Base-by-base conservation (phyloP, 35 echinoderm and acorn worm genomes). In the Strongylocentrotus purpuratus region DNA sequence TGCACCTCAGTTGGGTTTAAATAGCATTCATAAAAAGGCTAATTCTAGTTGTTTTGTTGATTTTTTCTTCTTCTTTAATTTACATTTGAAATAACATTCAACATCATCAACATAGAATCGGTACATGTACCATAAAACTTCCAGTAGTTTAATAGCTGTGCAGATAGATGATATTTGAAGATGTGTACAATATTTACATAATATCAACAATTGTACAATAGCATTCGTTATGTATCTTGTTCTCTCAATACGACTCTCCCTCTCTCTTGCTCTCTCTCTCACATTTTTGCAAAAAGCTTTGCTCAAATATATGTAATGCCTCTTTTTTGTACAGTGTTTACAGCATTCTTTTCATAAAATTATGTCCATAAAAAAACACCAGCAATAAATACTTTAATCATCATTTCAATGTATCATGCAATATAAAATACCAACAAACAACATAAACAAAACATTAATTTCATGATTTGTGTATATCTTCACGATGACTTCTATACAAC, bases 181-280 rank as follows among this genome's bases (percentile, higher is more conserved):
- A 78, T 78, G 65, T 78, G 65, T 78, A 78, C 65, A 78, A 78
- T 78, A 78, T 78, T 78, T 78, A 78, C 65, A 78, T 28, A 28
- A 78, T 78, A 78, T 78, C 65, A 78, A 78, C 65, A 78, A 71
- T 71, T 71, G 25, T 71, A 71, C 61, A 71, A 78, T 78, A 78
- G 28, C 65, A 78, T 78, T 78, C 20, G 22, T 78, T 28, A 78
- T 78, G 52, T 78, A 78, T 78, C 65, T 28, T 28, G 7, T 22
- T 78, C 65, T 78, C 7, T 25, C 65, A 28, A 22, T 78, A 28
- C 20, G 15, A 22, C 28, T 78, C 7, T 15, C 65, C 20, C 20
- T 78, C 65, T 28, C 25, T 70, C 61, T 70, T 2, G 0, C 60
- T 17, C 60, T 65, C 61, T 25, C 20, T 28, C 65, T 28, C 65